Percentiles rank a stretch among this genome's conserved stretches.
Evolutionary conservation across 2,797 vertebrate species (phyloP).

Genomic region (Manis javanica): DNA sequence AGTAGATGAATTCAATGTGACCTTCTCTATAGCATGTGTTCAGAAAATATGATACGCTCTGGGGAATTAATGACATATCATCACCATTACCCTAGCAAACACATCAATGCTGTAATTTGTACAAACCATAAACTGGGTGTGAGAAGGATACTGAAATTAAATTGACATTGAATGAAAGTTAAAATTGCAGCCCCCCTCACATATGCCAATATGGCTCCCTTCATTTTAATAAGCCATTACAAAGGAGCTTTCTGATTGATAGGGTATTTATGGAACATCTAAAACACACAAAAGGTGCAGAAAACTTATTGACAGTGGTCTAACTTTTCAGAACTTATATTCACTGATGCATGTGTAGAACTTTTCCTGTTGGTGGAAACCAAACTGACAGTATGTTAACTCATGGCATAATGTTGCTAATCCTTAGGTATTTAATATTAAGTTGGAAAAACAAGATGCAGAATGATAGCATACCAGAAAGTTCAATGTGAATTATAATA

Average conservation of each 20-base stretch:
- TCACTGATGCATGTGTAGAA: background rate
- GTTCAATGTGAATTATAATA: background rate
- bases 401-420: background rate
- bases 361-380: background rate
- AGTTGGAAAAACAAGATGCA: background rate
- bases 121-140: slow-evolving; percentile 71
- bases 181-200: slow-evolving; percentile 14
- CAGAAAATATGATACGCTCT: slow-evolving; percentile 72
- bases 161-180: slow-evolving; percentile 71
- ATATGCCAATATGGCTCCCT: background rate
- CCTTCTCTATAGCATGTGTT: slow-evolving; percentile 60
- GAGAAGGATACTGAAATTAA: slow-evolving; percentile 51
- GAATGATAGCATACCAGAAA: background rate
- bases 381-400: background rate
- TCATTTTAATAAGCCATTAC: slow-evolving; percentile 55
- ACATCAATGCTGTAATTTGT: slow-evolving; percentile 72
- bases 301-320: background rate
- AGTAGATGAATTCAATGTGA: slow-evolving; percentile 71
- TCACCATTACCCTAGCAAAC: slow-evolving; percentile 72
- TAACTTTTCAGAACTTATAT: background rate
- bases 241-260: slow-evolving; percentile 29
- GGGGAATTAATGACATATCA: slow-evolving; percentile 76
- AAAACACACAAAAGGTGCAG: background rate
- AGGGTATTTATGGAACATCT: background rate
- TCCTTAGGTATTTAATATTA: background rate